These are phyloP conservation scores for Strigamia transsilvanica DNA, from an alignment of 2,888 invertebrate genomes.

Conservation along the genomic window DNA sequence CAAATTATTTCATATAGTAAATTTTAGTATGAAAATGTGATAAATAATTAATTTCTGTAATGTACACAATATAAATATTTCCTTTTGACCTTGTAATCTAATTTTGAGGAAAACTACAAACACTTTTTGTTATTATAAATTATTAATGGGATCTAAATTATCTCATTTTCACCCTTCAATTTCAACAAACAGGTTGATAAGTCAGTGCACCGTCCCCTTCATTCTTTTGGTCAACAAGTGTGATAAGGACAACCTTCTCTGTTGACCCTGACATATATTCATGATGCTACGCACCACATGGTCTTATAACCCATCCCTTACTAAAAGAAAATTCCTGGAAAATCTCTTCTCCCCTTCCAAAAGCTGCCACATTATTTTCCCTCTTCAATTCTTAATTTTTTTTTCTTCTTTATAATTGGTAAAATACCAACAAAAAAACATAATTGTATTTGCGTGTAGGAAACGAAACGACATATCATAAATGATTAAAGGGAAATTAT, in stretches of 20 bases:
- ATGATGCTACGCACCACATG: constrained; percentile 18
- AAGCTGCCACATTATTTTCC: constrained; percentile 6
- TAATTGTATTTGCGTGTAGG: background rate
- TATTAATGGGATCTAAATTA: background rate
- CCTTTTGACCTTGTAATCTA: constrained; percentile 4
- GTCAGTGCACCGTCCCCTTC: constrained; percentile 3
- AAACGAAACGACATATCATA: background rate
- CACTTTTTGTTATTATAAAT: background rate
- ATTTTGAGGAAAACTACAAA: background rate
- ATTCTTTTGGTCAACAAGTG: constrained; percentile 11
- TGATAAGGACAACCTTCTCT: constrained; percentile 30
- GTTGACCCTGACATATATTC: constrained; percentile 21
- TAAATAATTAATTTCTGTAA: too few species aligned
- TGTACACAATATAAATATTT: background rate
- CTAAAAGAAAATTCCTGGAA: background rate
- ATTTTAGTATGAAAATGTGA: background rate
- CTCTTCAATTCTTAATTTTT: background rate
- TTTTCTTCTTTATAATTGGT: background rate
- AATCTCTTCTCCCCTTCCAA: constrained; percentile 5
- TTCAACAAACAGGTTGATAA: constrained; percentile 3
- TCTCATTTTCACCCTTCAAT: constrained; percentile 18
- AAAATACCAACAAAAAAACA: background rate
- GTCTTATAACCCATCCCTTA: constrained; percentile 5
- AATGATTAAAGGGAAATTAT: background rate
- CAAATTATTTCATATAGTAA: background rate